Evolutionary conservation across 2,888 invertebrate genomes (phyloP), one percentile per base, ranked within the genome.

Genomic region (Anaspis maculata): DNA sequence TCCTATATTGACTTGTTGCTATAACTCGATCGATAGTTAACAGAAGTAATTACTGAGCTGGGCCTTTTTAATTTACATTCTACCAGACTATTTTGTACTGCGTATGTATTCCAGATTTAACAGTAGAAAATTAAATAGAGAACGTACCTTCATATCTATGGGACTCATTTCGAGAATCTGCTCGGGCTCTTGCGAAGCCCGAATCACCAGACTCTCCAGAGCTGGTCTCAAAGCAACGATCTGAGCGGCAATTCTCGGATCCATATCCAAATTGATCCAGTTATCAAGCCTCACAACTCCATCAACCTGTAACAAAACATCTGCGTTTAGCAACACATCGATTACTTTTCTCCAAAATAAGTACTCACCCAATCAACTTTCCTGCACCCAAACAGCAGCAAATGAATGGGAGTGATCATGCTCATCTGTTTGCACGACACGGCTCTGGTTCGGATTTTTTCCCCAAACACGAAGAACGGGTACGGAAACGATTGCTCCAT

Each of bases 391-490:
- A 97, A 96, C 22, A 98, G 69, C 45, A 98, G 62, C 24, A 98
- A 69, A 59, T 97, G 95, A 41, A 97, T 66, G 0, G 97, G 94
- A 1, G 92, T 80, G 3, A 97, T 87, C 91, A 95, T 95, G 1
- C 73, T 73, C 77, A 89, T 79, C 68, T 95, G 94, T 61, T 97
- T 97, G 65, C 96, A 96, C 9, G 89, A 85, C 29, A 98, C 91
- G 1, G 95, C 94, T 32, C 90, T 73, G 0, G 96, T 95, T 32
- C 96, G 79, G 34, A 97, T 90, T 74, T 98, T 98, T 69, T 98
- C 97, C 0, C 96, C 95, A 64, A 97, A 98, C 34, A 98, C 88
- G 61, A 98, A 95, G 62, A 95, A 84, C 0, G 97, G 97, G 44
- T 87, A 94, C 0, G 88, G 85, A 57, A 96, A 96, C 44, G 74